These are phyloP conservation scores for Ramazzottius varieornatus DNA, from an alignment of 2,888 invertebrate genomes.

Conservation along the genomic window DNA sequence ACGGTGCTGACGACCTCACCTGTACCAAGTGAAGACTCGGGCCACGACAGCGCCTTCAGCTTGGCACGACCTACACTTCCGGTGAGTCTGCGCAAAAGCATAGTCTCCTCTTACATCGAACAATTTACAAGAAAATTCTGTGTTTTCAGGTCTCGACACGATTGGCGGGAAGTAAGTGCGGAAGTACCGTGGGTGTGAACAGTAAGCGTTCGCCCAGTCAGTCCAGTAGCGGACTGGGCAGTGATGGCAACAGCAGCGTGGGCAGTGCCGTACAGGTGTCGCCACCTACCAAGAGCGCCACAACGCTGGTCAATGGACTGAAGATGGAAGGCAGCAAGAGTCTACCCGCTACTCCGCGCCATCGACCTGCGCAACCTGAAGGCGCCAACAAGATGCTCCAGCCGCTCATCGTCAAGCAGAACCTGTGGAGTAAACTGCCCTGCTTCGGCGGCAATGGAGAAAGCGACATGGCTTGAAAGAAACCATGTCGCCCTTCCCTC, in stretches of 20 bases:
- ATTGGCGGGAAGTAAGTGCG: background rate
- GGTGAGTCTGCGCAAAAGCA: background rate
- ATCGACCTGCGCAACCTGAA: too few relatives aligned
- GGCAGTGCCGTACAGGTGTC: constrained; percentile 10
- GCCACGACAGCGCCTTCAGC: constrained; percentile 19
- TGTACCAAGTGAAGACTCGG: constrained; percentile 18
- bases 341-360: too few relatives aligned
- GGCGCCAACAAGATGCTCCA: background rate
- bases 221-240: constrained; percentile 24
- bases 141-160: too few relatives aligned
- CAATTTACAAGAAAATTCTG: too few relatives aligned
- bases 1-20: background rate
- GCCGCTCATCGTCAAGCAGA: background rate
- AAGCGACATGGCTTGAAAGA: too few relatives aligned
- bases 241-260: constrained; percentile 15
- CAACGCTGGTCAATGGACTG: background rate
- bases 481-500: too few relatives aligned
- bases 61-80: background rate
- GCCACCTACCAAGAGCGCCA: constrained; percentile 2
- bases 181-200: constrained; percentile 22
- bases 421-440: background rate
- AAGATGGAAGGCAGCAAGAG: too few relatives aligned
- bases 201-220: constrained; percentile 16
- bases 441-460: constrained; percentile 3
- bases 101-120: too few relatives aligned